Conservation (phyloP, 1,140 invertebrate genomes). For the honey bee (Apis mellifera) region Amel_HAv3.1 CM009937.2:13866501-13867000, state of each 20-base stretch:
- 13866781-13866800: constrained; percentile 4
- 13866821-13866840: constrained; percentile 33
- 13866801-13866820: constrained; percentile 12
- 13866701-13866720: constrained; percentile 45
- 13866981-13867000: neutral
- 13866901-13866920: too few species aligned
- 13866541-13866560: too few species aligned
- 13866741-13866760: too few species aligned
- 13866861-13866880: too few species aligned
- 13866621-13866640: too few species aligned
- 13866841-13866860: neutral
- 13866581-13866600: too few species aligned
- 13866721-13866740: constrained; percentile 37
- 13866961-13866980: constrained; percentile 63
- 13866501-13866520: too few species aligned
- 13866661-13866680: constrained; percentile 40
- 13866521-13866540: too few species aligned
- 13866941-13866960: too few species aligned
- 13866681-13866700: constrained; percentile 39
- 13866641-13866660: constrained; percentile 2
- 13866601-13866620: neutral
- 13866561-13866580: neutral
- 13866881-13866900: too few species aligned
- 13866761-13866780: constrained; percentile 26
- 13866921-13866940: too few species aligned